Evolutionary conservation across 2,888 invertebrate genomes (phyloP).

Genomic region (Laspeyria flexula): DNA sequence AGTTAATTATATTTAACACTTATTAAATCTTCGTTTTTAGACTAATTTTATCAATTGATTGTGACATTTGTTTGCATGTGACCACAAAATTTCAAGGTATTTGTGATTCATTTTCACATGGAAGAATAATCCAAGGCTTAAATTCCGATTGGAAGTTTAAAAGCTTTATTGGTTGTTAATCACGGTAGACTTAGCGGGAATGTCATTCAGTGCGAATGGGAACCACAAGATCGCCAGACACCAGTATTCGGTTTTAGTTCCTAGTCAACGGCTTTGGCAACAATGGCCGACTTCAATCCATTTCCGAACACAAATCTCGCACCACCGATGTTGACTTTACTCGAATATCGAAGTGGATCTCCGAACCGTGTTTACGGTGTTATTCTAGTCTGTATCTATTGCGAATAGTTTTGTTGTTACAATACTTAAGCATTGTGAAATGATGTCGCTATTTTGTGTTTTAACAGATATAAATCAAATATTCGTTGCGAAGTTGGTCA

Average conservation of each 20-base stretch:
- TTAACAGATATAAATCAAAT: not conserved
- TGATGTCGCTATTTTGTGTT: not conserved
- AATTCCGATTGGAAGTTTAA: slow-evolving; percentile 3
- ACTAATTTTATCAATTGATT: not conserved
- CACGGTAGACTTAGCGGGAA: slow-evolving; percentile 41
- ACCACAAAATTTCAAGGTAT: not conserved
- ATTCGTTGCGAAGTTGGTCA: not conserved
- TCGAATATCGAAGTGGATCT: slow-evolving; percentile 65
- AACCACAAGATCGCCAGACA: slow-evolving; percentile 47
- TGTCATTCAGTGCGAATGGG: slow-evolving; percentile 48
- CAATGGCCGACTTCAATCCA: slow-evolving; percentile 74
- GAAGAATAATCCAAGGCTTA: slow-evolving; percentile 4
- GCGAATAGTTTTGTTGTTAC: slow-evolving; percentile 30
- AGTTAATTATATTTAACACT: no score
- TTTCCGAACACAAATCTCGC: slow-evolving; percentile 74
- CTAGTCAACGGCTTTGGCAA: slow-evolving; percentile 64
- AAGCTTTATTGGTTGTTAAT: slow-evolving; percentile 46
- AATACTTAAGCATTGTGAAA: not conserved
- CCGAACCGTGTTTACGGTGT: slow-evolving; percentile 68
- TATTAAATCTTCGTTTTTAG: no score
- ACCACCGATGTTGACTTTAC: slow-evolving; percentile 62
- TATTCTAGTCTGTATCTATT: slow-evolving; percentile 54
- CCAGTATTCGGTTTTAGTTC: slow-evolving; percentile 60
- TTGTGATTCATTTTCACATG: not conserved
- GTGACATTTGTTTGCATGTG: not conserved